Evolutionary conservation across 23 tunicate genomes (phyloP).

Genomic region (Ascidia mentula): DNA sequence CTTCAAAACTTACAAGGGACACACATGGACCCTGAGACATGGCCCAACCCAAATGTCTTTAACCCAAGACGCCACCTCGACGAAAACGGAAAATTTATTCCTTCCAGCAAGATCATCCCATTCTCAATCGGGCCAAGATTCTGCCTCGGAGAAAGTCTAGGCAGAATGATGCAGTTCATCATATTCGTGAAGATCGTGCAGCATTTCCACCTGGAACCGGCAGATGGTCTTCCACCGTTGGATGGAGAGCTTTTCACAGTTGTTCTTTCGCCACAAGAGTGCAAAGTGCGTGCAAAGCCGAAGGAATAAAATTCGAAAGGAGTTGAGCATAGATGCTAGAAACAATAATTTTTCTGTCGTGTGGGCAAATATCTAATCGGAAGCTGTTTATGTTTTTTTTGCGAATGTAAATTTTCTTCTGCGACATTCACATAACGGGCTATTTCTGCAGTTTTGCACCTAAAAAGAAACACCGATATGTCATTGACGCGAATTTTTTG

Average conservation of each 20-base stretch:
- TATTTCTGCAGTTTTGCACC: too few relatives aligned
- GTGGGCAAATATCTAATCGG: too few relatives aligned
- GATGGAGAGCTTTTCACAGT: neutral
- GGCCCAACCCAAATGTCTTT: slow-evolving; percentile 20
- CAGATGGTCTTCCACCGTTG: neutral
- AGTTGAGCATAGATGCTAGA: too few relatives aligned
- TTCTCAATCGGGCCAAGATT: slow-evolving; percentile 36
- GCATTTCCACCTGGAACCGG: neutral
- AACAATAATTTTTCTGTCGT: too few relatives aligned
- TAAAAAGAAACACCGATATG: too few relatives aligned
- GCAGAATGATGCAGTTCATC: slow-evolving; percentile 26
- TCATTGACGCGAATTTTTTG: too few relatives aligned
- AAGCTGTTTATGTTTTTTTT: too few relatives aligned
- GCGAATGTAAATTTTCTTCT: too few relatives aligned
- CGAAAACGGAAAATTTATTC: slow-evolving; percentile 36
- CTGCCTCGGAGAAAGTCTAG: slow-evolving; percentile 41
- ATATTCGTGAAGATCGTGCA: slow-evolving; percentile 22
- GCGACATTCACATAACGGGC: too few relatives aligned
- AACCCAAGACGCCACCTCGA: slow-evolving; percentile 40
- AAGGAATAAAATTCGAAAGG: neutral
- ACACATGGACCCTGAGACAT: slow-evolving; percentile 15
- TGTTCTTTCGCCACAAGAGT: neutral
- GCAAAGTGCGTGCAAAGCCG: neutral
- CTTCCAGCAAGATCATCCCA: slow-evolving; percentile 38
- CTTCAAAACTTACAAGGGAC: neutral